Evolutionary conservation across 53 echinoderm and acorn worm genomes (phyloP).

Genomic region (Stichopus horrens): DNA sequence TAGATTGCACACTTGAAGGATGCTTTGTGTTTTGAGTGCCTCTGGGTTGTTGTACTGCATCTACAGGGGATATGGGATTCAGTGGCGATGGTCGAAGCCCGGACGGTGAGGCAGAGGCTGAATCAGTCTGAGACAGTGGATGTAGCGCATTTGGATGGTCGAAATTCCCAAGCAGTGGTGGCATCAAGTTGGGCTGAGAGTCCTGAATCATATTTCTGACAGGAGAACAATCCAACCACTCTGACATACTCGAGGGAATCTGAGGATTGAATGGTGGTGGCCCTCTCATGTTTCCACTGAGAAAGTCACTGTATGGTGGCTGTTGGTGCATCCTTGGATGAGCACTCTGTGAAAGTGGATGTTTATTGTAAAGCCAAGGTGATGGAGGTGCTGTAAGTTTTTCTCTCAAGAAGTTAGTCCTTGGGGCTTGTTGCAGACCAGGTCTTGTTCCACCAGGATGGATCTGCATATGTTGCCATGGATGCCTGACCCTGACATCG

Average conservation of each 20-base stretch:
- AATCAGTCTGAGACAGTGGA: neutral
- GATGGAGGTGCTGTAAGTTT: neutral
- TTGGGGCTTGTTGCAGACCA: neutral
- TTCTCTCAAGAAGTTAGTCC: neutral
- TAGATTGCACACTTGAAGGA: neutral
- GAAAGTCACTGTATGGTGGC: neutral
- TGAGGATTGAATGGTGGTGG: neutral
- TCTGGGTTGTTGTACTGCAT: neutral
- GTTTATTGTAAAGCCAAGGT: neutral
- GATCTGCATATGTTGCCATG: constrained; percentile 17
- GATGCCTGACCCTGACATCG: constrained; percentile 28
- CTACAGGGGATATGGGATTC: neutral
- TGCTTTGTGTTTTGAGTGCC: neutral
- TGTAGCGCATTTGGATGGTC: neutral
- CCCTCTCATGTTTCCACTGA: neutral
- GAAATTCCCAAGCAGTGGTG: neutral
- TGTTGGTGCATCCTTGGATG: constrained; percentile 8
- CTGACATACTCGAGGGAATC: neutral
- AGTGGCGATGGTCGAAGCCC: neutral
- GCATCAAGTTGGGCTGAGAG: neutral
- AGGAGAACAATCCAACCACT: neutral
- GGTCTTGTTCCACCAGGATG: neutral
- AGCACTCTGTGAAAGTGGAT: neutral
- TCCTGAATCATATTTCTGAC: neutral
- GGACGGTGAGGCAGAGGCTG: neutral